Evolutionary conservation across 2,888 invertebrate species (phyloP), one percentile per base, ranked within the genome.

Genomic region (Penaeus monodon): DNA sequence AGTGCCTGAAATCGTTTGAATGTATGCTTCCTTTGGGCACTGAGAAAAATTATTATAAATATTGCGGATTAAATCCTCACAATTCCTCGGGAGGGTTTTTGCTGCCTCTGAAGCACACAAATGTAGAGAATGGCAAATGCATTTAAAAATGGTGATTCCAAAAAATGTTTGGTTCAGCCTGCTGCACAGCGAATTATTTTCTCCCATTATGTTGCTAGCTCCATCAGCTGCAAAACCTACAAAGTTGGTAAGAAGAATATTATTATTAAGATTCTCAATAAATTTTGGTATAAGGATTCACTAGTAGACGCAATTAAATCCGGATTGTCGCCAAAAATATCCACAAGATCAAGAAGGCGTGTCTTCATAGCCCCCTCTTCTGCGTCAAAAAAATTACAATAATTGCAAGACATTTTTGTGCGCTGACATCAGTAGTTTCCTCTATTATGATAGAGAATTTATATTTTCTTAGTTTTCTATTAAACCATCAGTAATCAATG

Each of bases 61-160:
- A 81, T 91, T 90, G 49, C 91, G 76, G 12, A 91, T 91, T 57
- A 92, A 89, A 77, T 91, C 90, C 90, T 92, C 91, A 84, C 91
- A 91, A n/a, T 87, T 14, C 38, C 68, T 22, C 63, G 76, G 83
- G 1, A 83, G 27, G 20, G 10, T 27, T 24, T 83, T 83, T 29
- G 74, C 73, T 1, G 83, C 83, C 20, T 83, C 74, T 22, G 49
- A 74, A 8, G 73, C 73, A 74, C 74, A 73, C 20, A 73, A 27
- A 33, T 83, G 83, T 29, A 64, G 63, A 14, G 83, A 83, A 66
- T 83, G 76, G 14, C 83, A 68, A 22, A 83, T 74, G 57, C 83
- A 83, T 6, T 83, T 83, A 20, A 83, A 38, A 24, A 76, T n/a
- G 2, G 74, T 64, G 33, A 76, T 83, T 33, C 83, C 49, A 2